Percentiles rank a stretch among this genome's conserved stretches.
Evolutionary conservation across 2,113 vertebrate genomes (phyloP).

Genomic region (Sorex araneus): DNA sequence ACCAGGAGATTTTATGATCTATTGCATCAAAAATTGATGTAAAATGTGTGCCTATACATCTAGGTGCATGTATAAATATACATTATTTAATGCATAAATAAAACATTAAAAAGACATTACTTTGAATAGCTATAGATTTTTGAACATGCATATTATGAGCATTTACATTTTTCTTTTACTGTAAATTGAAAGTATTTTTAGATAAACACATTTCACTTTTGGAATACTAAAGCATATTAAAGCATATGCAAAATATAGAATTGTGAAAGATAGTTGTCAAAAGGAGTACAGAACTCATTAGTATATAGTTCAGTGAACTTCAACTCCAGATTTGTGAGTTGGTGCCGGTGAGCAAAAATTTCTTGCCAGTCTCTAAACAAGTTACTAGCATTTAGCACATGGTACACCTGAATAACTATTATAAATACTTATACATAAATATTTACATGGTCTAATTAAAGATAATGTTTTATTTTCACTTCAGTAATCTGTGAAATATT

Average conservation of each 20-base stretch:
- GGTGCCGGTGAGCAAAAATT: too few relatives aligned
- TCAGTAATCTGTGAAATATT: too few relatives aligned
- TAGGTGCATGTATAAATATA: background rate
- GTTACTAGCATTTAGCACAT: too few relatives aligned
- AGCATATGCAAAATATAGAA: background rate
- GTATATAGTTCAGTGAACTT: too few relatives aligned
- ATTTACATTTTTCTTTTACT: constrained; percentile 31
- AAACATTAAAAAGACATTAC: constrained; percentile 33
- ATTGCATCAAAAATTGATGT: constrained; percentile 1
- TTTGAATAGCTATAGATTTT: constrained; percentile 45
- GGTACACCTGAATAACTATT: too few relatives aligned
- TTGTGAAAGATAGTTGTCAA: background rate
- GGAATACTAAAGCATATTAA: background rate
- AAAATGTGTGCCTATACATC: constrained; percentile 1
- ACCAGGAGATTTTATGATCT: constrained; percentile 25
- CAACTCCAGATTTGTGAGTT: too few relatives aligned
- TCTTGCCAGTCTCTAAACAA: too few relatives aligned
- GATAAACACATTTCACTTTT: background rate
- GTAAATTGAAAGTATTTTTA: constrained; percentile 15
- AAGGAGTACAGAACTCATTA: background rate
- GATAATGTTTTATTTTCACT: too few relatives aligned
- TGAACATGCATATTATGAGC: background rate
- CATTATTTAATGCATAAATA: constrained; percentile 18
- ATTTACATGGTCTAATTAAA: too few relatives aligned
- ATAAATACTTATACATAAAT: too few relatives aligned